These are phyloP conservation scores for Rhinoptilus africanus DNA, from an alignment of 2,113 vertebrate genomes.

Conservation along the genomic window DNA sequence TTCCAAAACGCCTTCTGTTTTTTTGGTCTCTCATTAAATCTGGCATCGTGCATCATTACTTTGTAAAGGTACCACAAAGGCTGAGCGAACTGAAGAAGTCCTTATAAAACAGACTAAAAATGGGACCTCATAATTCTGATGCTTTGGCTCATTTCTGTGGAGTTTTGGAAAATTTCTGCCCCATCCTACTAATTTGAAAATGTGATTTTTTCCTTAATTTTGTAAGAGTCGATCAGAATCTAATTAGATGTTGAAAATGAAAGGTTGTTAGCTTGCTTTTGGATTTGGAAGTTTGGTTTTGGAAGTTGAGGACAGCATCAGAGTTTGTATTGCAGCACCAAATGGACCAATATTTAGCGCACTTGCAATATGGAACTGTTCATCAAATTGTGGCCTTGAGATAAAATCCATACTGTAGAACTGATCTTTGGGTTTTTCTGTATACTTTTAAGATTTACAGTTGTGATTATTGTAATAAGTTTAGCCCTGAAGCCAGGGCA, in stretches of 20 bases:
- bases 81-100: neutral
- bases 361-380: constrained; percentile 30
- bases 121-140: neutral
- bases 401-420: constrained; percentile 26
- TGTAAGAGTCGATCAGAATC: neutral
- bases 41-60: neutral
- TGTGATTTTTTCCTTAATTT: neutral
- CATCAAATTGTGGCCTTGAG: constrained; percentile 60
- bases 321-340: constrained; percentile 60
- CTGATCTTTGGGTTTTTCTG: constrained; percentile 28
- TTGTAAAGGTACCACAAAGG: neutral
- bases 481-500: neutral
- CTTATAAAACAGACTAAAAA: neutral
- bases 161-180: neutral
- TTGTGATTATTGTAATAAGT: neutral
- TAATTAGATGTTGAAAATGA: neutral
- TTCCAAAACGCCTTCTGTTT: neutral
- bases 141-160: neutral
- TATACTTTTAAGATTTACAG: constrained; percentile 14
- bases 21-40: neutral
- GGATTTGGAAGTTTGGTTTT: constrained; percentile 1
- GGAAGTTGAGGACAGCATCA: neutral
- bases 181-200: neutral
- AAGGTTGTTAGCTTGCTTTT: neutral
- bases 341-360: constrained; percentile 51